phyloP scores from a whole-genome alignment of 2,113 vertebrate genomes.

The Martes martes region DNA sequence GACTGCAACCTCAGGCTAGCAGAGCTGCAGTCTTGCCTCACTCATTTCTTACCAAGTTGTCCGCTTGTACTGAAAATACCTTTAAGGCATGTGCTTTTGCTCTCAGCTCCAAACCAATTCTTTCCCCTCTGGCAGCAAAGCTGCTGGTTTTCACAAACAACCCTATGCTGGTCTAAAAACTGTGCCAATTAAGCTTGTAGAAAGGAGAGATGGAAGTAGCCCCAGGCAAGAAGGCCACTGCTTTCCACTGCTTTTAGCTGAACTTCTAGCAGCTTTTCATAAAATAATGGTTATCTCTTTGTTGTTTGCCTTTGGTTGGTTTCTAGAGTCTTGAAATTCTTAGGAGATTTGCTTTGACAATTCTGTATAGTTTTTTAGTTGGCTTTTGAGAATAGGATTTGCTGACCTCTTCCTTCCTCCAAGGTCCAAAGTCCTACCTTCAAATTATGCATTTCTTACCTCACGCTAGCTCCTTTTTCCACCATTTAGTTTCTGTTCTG shows the following conservation, averaged over 20 bases:
- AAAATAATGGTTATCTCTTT: not conserved
- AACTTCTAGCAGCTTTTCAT: conserved; percentile 28
- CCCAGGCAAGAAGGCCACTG: not conserved
- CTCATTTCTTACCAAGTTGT: conserved; percentile 8
- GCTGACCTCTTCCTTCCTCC: not conserved
- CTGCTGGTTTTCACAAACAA: conserved; percentile 5
- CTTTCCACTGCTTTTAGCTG: not conserved
- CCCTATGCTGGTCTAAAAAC: not conserved
- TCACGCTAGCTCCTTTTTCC: not conserved
- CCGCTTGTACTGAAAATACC: not conserved
- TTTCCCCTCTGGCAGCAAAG: not conserved
- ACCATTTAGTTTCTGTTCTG: not conserved
- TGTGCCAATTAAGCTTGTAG: not conserved
- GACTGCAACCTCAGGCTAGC: not conserved
- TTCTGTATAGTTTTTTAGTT: not conserved
- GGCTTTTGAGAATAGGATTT: not conserved
- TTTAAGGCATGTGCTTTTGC: not conserved
- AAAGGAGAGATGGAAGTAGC: not conserved
- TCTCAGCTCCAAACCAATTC: not conserved
- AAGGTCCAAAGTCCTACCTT: not conserved
- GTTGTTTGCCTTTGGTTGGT: not conserved
- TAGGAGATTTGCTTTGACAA: not conserved
- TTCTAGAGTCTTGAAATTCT: not conserved
- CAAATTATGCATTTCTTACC: not conserved
- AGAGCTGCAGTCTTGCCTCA: not conserved